These are phyloP conservation scores for Caenorhabditis doughertyi DNA, from an alignment of 2,888 invertebrate species.

Conservation along the genomic window DNA sequence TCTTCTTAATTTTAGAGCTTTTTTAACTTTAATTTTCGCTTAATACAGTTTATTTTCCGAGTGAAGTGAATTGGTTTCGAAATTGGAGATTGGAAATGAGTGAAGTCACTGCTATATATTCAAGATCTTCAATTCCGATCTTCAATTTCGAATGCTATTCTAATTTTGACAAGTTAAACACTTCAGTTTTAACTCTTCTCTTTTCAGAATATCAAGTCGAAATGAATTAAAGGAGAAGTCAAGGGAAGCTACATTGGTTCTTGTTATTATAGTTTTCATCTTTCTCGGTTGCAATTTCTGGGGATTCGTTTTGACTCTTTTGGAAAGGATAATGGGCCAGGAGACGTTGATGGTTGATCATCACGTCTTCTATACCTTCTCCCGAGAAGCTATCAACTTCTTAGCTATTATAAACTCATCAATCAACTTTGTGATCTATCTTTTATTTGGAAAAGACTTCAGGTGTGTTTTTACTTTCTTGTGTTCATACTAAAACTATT, in stretches of 20 bases:
- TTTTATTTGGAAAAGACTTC: constrained; percentile 94
- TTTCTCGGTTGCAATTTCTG: constrained; percentile 81
- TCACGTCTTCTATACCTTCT: constrained; percentile 78
- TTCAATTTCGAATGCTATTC: constrained; percentile 1
- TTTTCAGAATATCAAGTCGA: constrained; percentile 70
- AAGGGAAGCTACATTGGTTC: constrained; percentile 78
- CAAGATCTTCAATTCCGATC: background rate
- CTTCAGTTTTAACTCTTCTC: background rate
- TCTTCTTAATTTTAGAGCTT: constrained; percentile 17
- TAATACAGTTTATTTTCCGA: constrained; percentile 28
- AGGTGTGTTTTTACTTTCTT: constrained; percentile 52
- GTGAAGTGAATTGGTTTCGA: constrained; percentile 36
- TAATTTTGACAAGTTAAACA: constrained; percentile 8
- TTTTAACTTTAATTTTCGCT: constrained; percentile 17
- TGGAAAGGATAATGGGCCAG: constrained; percentile 76
- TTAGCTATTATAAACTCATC: constrained; percentile 97
- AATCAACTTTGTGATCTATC: constrained; percentile 97
- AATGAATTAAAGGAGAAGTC: constrained; percentile 78
- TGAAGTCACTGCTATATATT: background rate
- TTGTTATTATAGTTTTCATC: constrained; percentile 80
- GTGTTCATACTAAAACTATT: background rate
- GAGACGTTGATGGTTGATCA: constrained; percentile 71
- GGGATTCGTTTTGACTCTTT: constrained; percentile 79
- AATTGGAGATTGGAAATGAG: constrained; percentile 1
- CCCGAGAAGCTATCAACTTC: constrained; percentile 87